Base-by-base conservation (phyloP, 1,140 invertebrate species). In the Anoplophora glabripennis region DNA sequence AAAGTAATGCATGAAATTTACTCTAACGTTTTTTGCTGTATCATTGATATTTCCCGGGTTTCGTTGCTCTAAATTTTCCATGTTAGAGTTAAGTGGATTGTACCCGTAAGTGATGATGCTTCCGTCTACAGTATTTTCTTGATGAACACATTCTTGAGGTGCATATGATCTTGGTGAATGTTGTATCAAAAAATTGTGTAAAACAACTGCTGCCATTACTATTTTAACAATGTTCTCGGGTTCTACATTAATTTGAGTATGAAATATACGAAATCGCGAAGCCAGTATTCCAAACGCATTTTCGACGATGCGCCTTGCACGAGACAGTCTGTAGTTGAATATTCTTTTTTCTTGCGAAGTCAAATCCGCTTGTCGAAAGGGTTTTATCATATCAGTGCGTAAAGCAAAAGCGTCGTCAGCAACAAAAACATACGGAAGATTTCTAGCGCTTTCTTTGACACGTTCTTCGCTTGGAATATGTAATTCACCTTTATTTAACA, bases 381-480 rank as follows among this genome's bases (percentile, higher is more conserved):
- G 78, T 51, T 76, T 75, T 63, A 78, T 67, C 8, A 79, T 42
- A 49, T 75, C 45, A 18, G 36, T 47, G 54, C 64, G 56, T 44
- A 81, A 56, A 11, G 74, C 59, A 45, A 71, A 71, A 15, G 65
- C 63, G 52, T 64, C 63, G 63, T 69, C 65, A 18, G 47, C 62
- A 28, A 81, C 53, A 59, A 71, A 69, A 14, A 71, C 65, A 28
- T 15, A 71, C 35, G 63, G 67, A 42, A 57, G 49, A 36, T 52
- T 36, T 7, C 7, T 52, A 37, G 36, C 46, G 42, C 49, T 52
- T 45, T 44, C 10, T 52, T 52, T 52, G 46, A 9, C 49, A 52
- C 7, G 7, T 36, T 36, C 48, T 33, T 52, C 53, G n/a, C 9
- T 17, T 45, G 49, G 49, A 1, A 52, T 45, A 45, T 37, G 11